Percentiles rank a stretch among this genome's conserved stretches.
Evolutionary conservation across 2,797 vertebrate genomes (phyloP).

Genomic region (Bovichtus variegatus): DNA sequence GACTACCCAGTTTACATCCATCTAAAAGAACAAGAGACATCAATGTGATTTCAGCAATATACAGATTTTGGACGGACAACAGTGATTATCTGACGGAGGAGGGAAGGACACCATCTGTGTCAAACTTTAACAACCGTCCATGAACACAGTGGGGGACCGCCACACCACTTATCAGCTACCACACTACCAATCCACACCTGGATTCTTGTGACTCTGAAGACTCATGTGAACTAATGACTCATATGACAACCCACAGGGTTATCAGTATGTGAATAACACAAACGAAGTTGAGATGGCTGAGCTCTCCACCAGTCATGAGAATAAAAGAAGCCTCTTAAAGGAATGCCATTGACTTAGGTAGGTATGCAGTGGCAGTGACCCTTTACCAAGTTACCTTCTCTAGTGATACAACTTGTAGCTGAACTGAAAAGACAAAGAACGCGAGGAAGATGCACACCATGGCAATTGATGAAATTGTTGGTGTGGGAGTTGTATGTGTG

Average conservation of each 20-base stretch:
- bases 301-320: background rate
- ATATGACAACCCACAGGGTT: conserved; percentile 5
- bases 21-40: background rate
- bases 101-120: conserved; percentile 14
- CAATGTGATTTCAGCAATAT: background rate
- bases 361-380: background rate
- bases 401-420: background rate
- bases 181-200: conserved; percentile 1
- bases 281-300: background rate
- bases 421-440: background rate
- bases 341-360: background rate
- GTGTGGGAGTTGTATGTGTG: background rate
- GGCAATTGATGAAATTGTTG: background rate
- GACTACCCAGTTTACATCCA: background rate
- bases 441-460: background rate
- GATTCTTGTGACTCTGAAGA: conserved; percentile 16
- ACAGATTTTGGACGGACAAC: background rate
- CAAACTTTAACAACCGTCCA: background rate
- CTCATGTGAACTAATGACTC: conserved; percentile 6
- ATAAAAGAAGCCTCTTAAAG: background rate
- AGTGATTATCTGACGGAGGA: background rate
- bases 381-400: background rate
- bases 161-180: background rate
- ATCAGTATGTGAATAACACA: background rate
- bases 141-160: background rate